Base-by-base conservation (phyloP, 2,797 vertebrate genomes). In the Clarias fuscus region DNA sequence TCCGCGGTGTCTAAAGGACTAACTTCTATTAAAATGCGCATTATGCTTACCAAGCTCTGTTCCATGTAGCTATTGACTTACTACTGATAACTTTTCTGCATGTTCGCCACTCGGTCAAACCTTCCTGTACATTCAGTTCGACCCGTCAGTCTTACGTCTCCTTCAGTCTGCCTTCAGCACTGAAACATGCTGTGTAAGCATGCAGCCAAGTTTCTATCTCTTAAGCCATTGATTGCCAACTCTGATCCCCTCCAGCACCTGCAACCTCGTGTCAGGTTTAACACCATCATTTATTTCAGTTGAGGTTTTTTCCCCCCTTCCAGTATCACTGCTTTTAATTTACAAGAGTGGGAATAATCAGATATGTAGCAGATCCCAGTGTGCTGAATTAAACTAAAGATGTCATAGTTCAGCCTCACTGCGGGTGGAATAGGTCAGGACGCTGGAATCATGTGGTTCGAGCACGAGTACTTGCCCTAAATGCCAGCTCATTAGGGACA, bases 401-500 rank as follows among this genome's bases (percentile, higher is more conserved):
- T 85, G 56, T 73, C 82, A 33, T 58, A 68, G 30, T 67, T 86
- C 30, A 68, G 40, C 62, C 71, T 65, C 14, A 20, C 83, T 61
- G 61, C 30, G 33, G 24, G 73, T 48, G 67, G 33, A 85, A 85
- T 88, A 88, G 83, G 84, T 87, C 84, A 84, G 84, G 80, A 85
- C 22, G n/a, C 68, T 72, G 81, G 75, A 83, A 86, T 78, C 85
- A 84, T 89, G 80, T 82, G 81, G 84, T 82, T 88, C 20, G 40
- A 72, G 81, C 78, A 75, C 82, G 70, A 73, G 68, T 11, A 20
- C 75, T 87, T 67, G 58, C 43, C 83, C 62, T 78, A 88, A 90
- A 89, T 87, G 87, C 80, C 87, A 86, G 62, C 76, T 89, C 84
- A 89, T 89, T 90, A 86, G 86, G 33, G 83, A 67, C 68, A 58